These are phyloP conservation scores for Ictalurus punctatus DNA, from an alignment of 2,113 vertebrate species.

Conservation along the genomic window DNA sequence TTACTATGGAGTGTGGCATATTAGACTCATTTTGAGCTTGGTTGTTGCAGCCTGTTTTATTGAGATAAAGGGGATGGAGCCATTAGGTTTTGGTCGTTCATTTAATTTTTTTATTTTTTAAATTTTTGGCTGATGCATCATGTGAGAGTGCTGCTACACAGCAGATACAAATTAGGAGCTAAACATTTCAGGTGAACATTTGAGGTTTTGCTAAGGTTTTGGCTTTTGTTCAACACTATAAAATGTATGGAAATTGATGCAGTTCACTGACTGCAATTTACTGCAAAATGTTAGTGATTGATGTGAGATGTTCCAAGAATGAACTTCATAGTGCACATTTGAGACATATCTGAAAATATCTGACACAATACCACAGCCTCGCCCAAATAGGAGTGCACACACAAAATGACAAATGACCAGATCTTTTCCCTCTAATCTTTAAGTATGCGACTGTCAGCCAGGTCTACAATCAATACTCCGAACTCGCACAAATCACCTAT, in stretches of 20 bases:
- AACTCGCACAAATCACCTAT: conserved; percentile 26
- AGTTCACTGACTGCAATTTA: background rate
- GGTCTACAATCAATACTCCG: conserved; percentile 3
- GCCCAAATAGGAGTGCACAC: background rate
- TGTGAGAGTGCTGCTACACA: background rate
- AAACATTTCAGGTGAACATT: background rate
- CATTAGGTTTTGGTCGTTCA: background rate
- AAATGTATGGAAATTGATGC: background rate
- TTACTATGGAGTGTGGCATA: background rate
- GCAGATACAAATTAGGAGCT: background rate
- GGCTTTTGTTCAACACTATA: background rate
- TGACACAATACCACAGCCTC: conserved; percentile 40
- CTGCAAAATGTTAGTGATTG: background rate
- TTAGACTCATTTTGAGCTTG: background rate
- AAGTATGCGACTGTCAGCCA: conserved; percentile 3
- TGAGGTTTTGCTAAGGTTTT: background rate
- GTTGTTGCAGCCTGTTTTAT: background rate
- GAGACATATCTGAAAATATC: background rate
- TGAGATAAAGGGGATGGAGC: background rate
- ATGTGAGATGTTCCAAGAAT: background rate
- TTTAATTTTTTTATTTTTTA: background rate
- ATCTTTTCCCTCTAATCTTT: conserved; percentile 33
- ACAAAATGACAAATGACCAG: conserved; percentile 17
- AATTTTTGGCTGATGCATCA: background rate
- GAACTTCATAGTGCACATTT: background rate